A percentile compares a stretch with the other conserved stretches of the same genome.
Conservation (phyloP, 2,888 invertebrate species). For the Caenorhabditis imperialis region DNA sequence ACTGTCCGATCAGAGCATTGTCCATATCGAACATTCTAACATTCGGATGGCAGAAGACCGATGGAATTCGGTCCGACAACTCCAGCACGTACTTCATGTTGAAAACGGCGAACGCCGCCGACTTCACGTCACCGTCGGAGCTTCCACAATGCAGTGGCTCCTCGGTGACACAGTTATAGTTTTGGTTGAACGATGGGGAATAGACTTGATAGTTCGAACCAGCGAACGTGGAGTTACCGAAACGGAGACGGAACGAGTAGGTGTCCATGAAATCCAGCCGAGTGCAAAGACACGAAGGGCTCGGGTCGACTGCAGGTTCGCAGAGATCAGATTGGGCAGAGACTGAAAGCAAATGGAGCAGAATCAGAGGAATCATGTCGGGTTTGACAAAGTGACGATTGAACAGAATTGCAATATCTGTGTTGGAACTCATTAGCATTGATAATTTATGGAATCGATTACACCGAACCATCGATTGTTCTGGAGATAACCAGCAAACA, state of each 20-base stretch:
- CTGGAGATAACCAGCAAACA: too few species aligned
- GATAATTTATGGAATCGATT: too few species aligned
- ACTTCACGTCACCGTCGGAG: not conserved
- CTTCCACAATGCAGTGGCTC: constrained; percentile 15
- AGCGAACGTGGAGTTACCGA: constrained; percentile 34
- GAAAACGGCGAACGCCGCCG: constrained; percentile 20
- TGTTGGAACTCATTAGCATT: too few species aligned
- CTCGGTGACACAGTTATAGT: constrained; percentile 20
- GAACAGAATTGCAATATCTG: too few species aligned
- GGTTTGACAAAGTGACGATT: too few species aligned
- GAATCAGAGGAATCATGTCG: too few species aligned
- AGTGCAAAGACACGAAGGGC: constrained; percentile 30
- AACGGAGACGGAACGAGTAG: constrained; percentile 25
- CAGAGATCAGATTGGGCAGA: constrained; percentile 24
- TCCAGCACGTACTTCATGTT: constrained; percentile 25
- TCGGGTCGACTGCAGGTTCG: constrained; percentile 18
- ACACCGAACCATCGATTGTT: too few species aligned
- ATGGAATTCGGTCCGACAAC: constrained; percentile 8
- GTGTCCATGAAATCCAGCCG: constrained; percentile 42
- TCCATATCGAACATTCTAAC: constrained; percentile 32
- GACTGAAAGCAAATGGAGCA: too few species aligned
- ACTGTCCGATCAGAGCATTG: not conserved
- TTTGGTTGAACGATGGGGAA: constrained; percentile 17
- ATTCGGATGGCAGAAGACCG: constrained; percentile 12
- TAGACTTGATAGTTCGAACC: constrained; percentile 19